Evolutionary conservation across 1,140 invertebrate species (phyloP).

Genomic region (Lepidurus packardi): DNA sequence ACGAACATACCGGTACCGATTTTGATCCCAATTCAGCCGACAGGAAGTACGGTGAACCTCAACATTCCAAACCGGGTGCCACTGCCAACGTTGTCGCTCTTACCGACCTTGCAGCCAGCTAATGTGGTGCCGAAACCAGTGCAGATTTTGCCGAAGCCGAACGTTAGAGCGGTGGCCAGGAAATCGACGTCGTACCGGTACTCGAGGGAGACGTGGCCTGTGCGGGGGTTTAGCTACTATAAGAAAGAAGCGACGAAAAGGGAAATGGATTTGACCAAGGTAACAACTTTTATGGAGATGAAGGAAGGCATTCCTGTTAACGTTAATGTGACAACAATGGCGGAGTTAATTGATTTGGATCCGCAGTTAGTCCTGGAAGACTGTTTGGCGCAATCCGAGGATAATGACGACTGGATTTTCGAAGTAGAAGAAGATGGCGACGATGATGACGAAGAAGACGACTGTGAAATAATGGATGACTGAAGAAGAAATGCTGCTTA

Average conservation of each 20-base stretch:
- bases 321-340: slow-evolving; percentile 25
- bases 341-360: slow-evolving; percentile 24
- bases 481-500: no score
- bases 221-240: background rate
- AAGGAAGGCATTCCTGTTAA: slow-evolving; percentile 24
- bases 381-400: background rate
- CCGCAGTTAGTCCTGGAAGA: slow-evolving; percentile 25
- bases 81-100: background rate
- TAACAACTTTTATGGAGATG: slow-evolving; percentile 6
- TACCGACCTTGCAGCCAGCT: background rate
- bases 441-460: background rate
- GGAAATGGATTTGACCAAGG: background rate
- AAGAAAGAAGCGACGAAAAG: no score
- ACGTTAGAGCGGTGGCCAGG: background rate
- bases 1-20: background rate
- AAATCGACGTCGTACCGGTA: slow-evolving; percentile 1
- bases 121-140: background rate
- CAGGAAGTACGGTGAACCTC: background rate
- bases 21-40: background rate
- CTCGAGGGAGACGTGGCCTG: background rate
- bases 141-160: background rate
- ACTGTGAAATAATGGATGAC: background rate
- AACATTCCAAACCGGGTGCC: background rate
- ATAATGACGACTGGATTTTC: background rate
- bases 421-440: background rate